These are phyloP conservation scores for Ranitomeya variabilis DNA, from an alignment of 2,113 vertebrate genomes.

Conservation along the genomic window DNA sequence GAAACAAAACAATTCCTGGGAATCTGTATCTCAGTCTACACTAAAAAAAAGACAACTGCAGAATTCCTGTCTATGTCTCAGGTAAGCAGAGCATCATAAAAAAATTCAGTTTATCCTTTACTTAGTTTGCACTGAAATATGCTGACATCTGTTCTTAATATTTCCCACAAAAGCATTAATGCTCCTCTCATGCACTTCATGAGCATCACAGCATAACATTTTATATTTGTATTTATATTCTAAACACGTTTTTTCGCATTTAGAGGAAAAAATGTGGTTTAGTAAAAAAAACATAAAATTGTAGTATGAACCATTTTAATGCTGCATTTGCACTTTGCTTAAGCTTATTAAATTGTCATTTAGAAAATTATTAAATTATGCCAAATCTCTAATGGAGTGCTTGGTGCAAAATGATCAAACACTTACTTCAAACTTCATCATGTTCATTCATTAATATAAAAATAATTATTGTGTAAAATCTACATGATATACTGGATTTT, in stretches of 20 bases:
- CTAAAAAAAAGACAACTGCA: no score
- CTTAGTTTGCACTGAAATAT: no score
- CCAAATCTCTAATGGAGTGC: constrained; percentile 25
- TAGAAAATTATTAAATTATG: constrained; percentile 31
- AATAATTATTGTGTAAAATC: constrained; percentile 21
- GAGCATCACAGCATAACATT: background rate
- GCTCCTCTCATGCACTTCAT: background rate
- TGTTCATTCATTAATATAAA: constrained; percentile 42
- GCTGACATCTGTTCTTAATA: background rate
- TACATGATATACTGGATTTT: constrained; percentile 21
- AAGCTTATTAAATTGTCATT: constrained; percentile 38
- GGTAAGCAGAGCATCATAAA: no score
- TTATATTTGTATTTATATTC: background rate
- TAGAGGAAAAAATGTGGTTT: background rate
- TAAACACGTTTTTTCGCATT: background rate
- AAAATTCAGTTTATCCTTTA: no score
- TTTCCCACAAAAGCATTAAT: background rate
- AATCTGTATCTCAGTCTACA: no score
- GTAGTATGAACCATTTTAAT: constrained; percentile 34
- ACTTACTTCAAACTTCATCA: constrained; percentile 26
- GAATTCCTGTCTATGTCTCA: no score
- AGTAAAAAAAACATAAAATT: constrained; percentile 11
- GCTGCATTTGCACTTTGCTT: constrained; percentile 32
- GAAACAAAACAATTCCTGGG: no score
- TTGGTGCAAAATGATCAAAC: constrained; percentile 46